phyloP scores from a whole-genome alignment of 30 jellyfish, hydroid and myxozoan species.

The Cassiopea andromeda region DNA sequence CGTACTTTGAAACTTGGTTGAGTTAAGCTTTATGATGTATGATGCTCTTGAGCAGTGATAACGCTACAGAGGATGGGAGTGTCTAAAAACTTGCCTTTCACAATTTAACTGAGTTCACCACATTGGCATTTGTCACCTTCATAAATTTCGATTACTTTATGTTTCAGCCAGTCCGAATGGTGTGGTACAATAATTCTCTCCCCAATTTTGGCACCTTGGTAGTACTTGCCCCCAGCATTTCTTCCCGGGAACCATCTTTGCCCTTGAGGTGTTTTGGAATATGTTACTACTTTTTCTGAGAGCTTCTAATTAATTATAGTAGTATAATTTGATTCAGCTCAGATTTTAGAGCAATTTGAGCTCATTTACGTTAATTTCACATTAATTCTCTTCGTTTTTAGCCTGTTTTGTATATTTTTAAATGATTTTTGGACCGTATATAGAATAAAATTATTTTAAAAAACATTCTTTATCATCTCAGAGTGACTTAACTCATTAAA shows the following conservation, averaged over 20 bases:
- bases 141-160: no score
- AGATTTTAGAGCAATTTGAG: not conserved
- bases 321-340: not conserved
- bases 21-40: not conserved
- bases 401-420: not conserved
- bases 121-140: no score
- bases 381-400: not conserved
- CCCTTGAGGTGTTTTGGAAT: not conserved
- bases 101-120: no score
- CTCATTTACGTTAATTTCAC: not conserved
- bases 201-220: no score
- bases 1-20: not conserved
- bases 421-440: not conserved
- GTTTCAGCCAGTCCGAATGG: no score
- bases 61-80: no score
- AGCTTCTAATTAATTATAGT: not conserved
- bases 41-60: no score
- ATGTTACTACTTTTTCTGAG: not conserved
- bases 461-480: not conserved
- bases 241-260: no score
- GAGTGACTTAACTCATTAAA: not conserved
- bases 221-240: no score
- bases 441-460: not conserved
- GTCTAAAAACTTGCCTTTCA: no score
- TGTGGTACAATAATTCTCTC: no score